A percentile compares a stretch with the other conserved stretches of the same genome.
These are phyloP conservation scores for Plemyria rubiginata DNA, from an alignment of 2,888 invertebrate genomes.

Conservation along the genomic window DNA sequence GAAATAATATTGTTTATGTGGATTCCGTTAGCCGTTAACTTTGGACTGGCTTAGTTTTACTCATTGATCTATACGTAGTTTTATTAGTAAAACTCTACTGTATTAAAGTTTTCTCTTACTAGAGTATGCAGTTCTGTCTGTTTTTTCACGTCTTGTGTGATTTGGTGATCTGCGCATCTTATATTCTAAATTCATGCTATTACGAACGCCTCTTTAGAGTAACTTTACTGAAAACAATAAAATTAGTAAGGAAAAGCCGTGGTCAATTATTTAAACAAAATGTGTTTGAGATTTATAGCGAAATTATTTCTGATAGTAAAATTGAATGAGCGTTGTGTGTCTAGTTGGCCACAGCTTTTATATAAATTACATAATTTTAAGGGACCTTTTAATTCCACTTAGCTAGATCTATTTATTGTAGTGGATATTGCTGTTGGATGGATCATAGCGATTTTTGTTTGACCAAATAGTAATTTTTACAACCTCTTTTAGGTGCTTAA, in stretches of 20 bases:
- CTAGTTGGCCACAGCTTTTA: slow-evolving; percentile 78
- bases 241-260: slow-evolving; percentile 77
- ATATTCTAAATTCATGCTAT: slow-evolving; percentile 74
- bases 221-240: slow-evolving; percentile 81
- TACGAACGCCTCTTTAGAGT: slow-evolving; percentile 82
- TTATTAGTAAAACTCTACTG: slow-evolving; percentile 37
- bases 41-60: not conserved
- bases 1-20: not conserved
- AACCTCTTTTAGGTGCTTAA: slow-evolving; percentile 71
- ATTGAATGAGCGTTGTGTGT: slow-evolving; percentile 47
- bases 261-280: slow-evolving; percentile 73
- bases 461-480: slow-evolving; percentile 83
- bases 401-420: slow-evolving; percentile 84
- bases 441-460: slow-evolving; percentile 73
- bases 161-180: slow-evolving; percentile 79
- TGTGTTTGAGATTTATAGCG: slow-evolving; percentile 43
- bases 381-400: slow-evolving; percentile 84
- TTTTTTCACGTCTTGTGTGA: slow-evolving; percentile 75
- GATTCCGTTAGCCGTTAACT: not conserved
- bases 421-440: slow-evolving; percentile 75
- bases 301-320: slow-evolving; percentile 44
- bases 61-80: not conserved
- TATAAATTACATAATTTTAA: slow-evolving; percentile 82
- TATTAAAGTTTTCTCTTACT: slow-evolving; percentile 67
- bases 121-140: slow-evolving; percentile 68